These are phyloP conservation scores for Coelinius sp. DNA, from an alignment of 2,888 invertebrate species.

Conservation along the genomic window DNA sequence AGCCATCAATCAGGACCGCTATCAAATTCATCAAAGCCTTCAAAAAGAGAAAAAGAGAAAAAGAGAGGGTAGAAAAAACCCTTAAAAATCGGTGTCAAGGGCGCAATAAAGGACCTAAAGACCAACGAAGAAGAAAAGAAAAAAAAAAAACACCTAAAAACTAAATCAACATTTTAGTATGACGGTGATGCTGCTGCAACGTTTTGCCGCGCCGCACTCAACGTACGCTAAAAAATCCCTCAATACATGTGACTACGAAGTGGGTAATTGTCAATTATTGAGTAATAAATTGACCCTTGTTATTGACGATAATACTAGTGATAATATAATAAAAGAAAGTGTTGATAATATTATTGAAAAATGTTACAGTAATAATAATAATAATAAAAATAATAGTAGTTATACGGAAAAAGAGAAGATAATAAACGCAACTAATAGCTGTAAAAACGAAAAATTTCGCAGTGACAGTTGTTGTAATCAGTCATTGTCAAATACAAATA, in stretches of 20 bases:
- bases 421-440: conserved; percentile 45
- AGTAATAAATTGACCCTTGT: conserved; percentile 28
- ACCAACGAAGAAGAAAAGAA: not conserved
- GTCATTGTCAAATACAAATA: conserved; percentile 38
- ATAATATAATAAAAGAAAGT: not conserved
- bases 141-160: not conserved
- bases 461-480: conserved; percentile 8
- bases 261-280: conserved; percentile 35
- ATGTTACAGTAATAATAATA: conserved; percentile 42
- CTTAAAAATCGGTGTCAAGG: too few species aligned
- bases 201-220: conserved; percentile 69
- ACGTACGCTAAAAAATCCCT: conserved; percentile 66
- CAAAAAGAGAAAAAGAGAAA: too few species aligned
- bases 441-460: conserved; percentile 27
- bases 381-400: conserved; percentile 44
- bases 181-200: conserved; percentile 71
- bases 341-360: conserved; percentile 46
- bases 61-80: too few species aligned
- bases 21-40: too few species aligned
- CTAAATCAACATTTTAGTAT: conserved; percentile 60
- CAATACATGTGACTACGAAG: conserved; percentile 13
- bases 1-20: not conserved
- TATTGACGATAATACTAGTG: conserved; percentile 29
- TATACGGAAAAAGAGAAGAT: conserved; percentile 37
- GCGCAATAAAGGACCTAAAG: not conserved